phyloP scores from a whole-genome alignment of 2,797 vertebrate species.

The Ammospiza maritima region DNA sequence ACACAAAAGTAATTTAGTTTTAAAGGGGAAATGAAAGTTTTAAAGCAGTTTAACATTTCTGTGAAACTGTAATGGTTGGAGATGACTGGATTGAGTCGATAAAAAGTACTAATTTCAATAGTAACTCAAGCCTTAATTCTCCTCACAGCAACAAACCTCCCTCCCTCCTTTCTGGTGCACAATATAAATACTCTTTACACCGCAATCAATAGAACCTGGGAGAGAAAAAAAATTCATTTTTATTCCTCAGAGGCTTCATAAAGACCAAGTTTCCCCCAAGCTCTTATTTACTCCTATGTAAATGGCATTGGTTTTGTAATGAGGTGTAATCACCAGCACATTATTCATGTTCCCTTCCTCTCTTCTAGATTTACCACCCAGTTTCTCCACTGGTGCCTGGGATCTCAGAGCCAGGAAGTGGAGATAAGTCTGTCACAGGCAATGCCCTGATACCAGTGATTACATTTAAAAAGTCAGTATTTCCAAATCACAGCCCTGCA shows the following conservation, averaged over 20 bases:
- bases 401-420: not conserved
- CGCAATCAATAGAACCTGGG: not conserved
- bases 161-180: not conserved
- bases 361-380: not conserved
- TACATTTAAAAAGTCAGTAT: not conserved
- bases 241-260: not conserved
- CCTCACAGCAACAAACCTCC: slow-evolving; percentile 22
- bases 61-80: slow-evolving; percentile 75
- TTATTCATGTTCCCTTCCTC: not conserved
- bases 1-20: slow-evolving; percentile 79
- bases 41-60: slow-evolving; percentile 80
- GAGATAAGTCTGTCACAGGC: not conserved
- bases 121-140: slow-evolving; percentile 80
- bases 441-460: not conserved
- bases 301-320: not conserved
- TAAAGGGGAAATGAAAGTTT: slow-evolving; percentile 82
- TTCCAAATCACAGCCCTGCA: not conserved
- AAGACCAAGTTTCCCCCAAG: not conserved
- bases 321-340: not conserved
- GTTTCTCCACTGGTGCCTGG: not conserved
- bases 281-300: slow-evolving; percentile 23
- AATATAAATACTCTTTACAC: slow-evolving; percentile 13
- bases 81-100: slow-evolving; percentile 73
- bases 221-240: not conserved
- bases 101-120: slow-evolving; percentile 75